phyloP scores from a whole-genome alignment of 2,888 invertebrate genomes.

The Biston betularia region DNA sequence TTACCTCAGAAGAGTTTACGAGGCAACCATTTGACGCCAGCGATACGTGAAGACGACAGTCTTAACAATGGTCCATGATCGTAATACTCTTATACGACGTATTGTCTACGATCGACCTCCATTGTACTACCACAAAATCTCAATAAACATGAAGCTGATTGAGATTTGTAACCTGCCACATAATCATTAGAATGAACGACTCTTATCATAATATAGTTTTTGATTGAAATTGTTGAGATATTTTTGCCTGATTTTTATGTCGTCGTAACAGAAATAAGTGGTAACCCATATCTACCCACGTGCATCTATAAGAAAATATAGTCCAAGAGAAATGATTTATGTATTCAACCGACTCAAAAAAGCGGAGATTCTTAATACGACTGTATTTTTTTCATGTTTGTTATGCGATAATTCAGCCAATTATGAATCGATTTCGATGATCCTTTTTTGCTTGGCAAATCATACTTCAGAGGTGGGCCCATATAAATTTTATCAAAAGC shows the following conservation, averaged over 20 bases:
- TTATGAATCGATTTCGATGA: too few relatives aligned
- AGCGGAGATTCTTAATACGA: too few relatives aligned
- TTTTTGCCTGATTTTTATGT: slow-evolving; percentile 17
- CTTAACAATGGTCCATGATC: slow-evolving; percentile 61
- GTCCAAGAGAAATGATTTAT: slow-evolving; percentile 27
- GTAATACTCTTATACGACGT: slow-evolving; percentile 60
- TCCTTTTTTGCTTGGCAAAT: too few relatives aligned
- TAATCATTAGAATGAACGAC: slow-evolving; percentile 33
- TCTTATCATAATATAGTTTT: slow-evolving; percentile 33
- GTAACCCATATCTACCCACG: slow-evolving; percentile 32
- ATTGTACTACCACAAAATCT: slow-evolving; percentile 46
- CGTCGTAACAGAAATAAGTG: slow-evolving; percentile 23
- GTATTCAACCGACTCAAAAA: too few relatives aligned
- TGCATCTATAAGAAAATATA: slow-evolving; percentile 28
- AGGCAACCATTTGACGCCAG: slow-evolving; percentile 50
- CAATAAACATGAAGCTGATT: slow-evolving; percentile 53
- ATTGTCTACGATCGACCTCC: slow-evolving; percentile 53
- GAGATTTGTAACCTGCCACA: slow-evolving; percentile 43
- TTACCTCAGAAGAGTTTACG: slow-evolving; percentile 51
- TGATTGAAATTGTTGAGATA: slow-evolving; percentile 18
- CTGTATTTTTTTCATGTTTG: too few relatives aligned
- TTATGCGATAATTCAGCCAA: too few relatives aligned
- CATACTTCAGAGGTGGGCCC: too few relatives aligned
- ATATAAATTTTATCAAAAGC: too few relatives aligned
- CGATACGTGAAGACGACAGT: slow-evolving; percentile 50